These are phyloP conservation scores for Drosophila subpulchrella DNA, from an alignment of 1,140 invertebrate species.

Conservation along the genomic window DNA sequence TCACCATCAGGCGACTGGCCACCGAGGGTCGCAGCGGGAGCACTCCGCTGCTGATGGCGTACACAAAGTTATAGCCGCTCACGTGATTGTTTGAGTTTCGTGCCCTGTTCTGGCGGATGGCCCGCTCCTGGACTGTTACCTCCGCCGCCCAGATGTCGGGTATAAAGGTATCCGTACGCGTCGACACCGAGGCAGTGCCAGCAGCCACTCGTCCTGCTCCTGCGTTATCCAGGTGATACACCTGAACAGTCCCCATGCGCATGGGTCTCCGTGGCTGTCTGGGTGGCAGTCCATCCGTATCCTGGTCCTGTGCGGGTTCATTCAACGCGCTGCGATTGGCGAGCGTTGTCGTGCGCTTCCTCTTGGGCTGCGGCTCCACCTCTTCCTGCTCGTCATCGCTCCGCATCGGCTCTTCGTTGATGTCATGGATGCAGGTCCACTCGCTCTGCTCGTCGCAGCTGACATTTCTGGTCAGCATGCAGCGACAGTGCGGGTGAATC, in stretches of 20 bases:
- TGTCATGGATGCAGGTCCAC: slow-evolving; percentile 97
- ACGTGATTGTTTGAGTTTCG: slow-evolving; percentile 58
- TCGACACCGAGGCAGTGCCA: neutral
- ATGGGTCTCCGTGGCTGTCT: slow-evolving; percentile 21
- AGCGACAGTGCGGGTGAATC: slow-evolving; percentile 96
- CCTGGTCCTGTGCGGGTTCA: neutral
- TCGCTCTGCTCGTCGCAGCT: slow-evolving; percentile 93
- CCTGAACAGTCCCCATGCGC: slow-evolving; percentile 32
- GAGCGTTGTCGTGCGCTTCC: slow-evolving; percentile 63
- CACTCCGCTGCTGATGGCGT: slow-evolving; percentile 83
- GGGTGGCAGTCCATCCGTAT: slow-evolving; percentile 5
- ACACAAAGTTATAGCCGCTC: slow-evolving; percentile 80
- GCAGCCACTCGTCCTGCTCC: slow-evolving; percentile 5
- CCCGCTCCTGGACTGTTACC: slow-evolving; percentile 79
- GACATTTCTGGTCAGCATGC: slow-evolving; percentile 94
- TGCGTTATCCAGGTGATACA: slow-evolving; percentile 41
- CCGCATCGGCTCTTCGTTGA: slow-evolving; percentile 84
- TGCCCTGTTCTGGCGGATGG: slow-evolving; percentile 63
- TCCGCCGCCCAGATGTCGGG: slow-evolving; percentile 84
- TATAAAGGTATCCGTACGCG: slow-evolving; percentile 60
- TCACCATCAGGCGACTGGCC: slow-evolving; percentile 28
- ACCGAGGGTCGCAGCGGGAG: slow-evolving; percentile 53
- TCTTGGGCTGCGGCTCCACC: slow-evolving; percentile 76
- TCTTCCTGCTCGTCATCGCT: slow-evolving; percentile 44
- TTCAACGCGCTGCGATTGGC: slow-evolving; percentile 5